Evolutionary conservation across 2,797 vertebrate genomes (phyloP).

Genomic region (Botia almorhae): DNA sequence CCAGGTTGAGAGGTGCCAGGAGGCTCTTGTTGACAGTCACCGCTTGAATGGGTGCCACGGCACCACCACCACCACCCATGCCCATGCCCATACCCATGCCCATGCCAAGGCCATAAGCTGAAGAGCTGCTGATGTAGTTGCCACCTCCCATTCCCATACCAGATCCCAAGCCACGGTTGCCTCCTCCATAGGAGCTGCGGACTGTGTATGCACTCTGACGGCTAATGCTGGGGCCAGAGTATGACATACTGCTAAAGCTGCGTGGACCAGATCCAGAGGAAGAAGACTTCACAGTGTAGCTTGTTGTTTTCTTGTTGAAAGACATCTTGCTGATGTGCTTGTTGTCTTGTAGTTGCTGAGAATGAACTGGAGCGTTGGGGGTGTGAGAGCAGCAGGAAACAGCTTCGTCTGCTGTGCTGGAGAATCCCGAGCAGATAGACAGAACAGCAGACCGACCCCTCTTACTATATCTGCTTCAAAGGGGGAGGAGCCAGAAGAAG

Average conservation of each 20-base stretch:
- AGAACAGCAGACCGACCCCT: constrained; percentile 64
- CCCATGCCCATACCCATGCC: constrained; percentile 64
- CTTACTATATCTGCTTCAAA: constrained; percentile 70
- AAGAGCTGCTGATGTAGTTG: constrained; percentile 65
- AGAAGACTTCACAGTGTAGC: constrained; percentile 68
- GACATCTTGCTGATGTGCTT: constrained; percentile 62
- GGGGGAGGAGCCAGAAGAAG: constrained; percentile 72
- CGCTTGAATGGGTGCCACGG: constrained; percentile 75
- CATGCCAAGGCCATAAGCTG: constrained; percentile 64
- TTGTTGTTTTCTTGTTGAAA: constrained; percentile 45
- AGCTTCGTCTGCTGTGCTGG: constrained; percentile 67
- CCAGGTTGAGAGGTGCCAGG: constrained; percentile 82
- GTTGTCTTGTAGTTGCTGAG: constrained; percentile 24
- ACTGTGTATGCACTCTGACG: constrained; percentile 72
- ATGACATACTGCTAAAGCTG: constrained; percentile 86
- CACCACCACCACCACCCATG: no score
- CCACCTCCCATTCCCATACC: constrained; percentile 1
- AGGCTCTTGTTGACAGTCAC: constrained; percentile 89
- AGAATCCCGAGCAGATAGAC: constrained; percentile 78
- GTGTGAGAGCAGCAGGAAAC: constrained; percentile 58
- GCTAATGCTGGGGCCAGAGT: constrained; percentile 65
- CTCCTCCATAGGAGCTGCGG: constrained; percentile 71
- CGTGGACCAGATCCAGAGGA: constrained; percentile 61
- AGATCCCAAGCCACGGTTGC: constrained; percentile 50
- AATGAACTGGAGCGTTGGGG: constrained; percentile 49